phyloP scores from a whole-genome alignment of 1,140 invertebrate genomes.

The Hyles vespertilio region DNA sequence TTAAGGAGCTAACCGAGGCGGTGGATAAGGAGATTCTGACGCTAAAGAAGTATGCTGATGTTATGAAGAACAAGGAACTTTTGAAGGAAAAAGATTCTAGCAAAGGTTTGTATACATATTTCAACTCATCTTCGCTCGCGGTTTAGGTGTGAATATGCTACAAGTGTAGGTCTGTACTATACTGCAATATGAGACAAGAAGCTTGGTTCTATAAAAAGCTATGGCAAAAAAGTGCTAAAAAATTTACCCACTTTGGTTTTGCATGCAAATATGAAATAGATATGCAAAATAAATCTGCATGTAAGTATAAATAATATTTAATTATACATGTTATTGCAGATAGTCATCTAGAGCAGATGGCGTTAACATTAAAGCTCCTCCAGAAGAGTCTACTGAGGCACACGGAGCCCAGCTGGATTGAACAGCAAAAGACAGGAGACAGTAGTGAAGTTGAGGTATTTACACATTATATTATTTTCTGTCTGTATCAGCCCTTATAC shows the following conservation, averaged over 20 bases:
- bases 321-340: constrained; percentile 18
- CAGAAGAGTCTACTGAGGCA: constrained; percentile 40
- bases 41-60: constrained; percentile 45
- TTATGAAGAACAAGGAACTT: constrained; percentile 29
- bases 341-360: constrained; percentile 41
- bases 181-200: too few relatives aligned
- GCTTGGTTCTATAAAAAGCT: too few relatives aligned
- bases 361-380: constrained; percentile 44
- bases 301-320: too few relatives aligned
- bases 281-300: too few relatives aligned
- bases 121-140: too few relatives aligned
- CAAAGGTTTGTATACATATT: constrained; percentile 34
- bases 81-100: constrained; percentile 33
- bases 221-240: too few relatives aligned
- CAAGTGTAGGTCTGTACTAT: background rate
- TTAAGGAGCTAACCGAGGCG: constrained; percentile 38
- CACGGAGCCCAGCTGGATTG: constrained; percentile 34
- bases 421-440: constrained; percentile 24
- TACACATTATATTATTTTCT: background rate
- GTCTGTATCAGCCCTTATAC: background rate
- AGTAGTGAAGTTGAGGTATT: constrained; percentile 19
- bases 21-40: constrained; percentile 44
- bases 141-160: background rate
- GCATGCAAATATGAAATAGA: too few relatives aligned
- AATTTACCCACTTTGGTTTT: too few relatives aligned